Evolutionary conservation across 2,797 vertebrate species (phyloP).

Genomic region (Esox lucius): DNA sequence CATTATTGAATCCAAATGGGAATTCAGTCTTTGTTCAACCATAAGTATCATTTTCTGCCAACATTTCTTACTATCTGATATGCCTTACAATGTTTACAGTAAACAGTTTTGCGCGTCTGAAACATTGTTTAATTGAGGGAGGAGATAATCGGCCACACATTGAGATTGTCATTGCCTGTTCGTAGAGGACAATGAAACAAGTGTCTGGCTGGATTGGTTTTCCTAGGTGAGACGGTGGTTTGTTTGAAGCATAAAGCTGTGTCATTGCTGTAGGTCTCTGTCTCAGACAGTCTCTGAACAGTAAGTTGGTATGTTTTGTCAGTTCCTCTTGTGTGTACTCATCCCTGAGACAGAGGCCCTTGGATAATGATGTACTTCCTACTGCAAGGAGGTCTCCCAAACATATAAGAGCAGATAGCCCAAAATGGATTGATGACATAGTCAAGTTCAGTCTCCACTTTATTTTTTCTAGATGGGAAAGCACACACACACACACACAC

Average conservation of each 20-base stretch:
- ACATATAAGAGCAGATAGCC: not conserved
- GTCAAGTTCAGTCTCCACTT: not conserved
- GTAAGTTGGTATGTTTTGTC: conserved; percentile 5
- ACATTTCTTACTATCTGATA: not conserved
- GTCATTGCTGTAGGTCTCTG: not conserved
- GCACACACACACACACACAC: conserved; percentile 21
- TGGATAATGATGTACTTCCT: conserved; percentile 11
- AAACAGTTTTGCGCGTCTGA: not conserved
- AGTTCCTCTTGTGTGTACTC: not conserved
- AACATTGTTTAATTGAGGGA: not conserved
- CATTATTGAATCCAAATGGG: conserved; percentile 6
- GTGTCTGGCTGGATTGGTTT: not conserved
- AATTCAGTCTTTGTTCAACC: conserved; percentile 13
- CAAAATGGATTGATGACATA: not conserved
- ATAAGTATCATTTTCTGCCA: too few relatives aligned
- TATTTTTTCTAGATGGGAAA: not conserved
- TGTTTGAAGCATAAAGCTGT: not conserved
- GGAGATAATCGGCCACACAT: not conserved
- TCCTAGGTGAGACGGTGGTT: conserved; percentile 12
- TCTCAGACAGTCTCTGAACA: not conserved
- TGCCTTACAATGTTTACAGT: not conserved
- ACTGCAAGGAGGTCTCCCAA: not conserved
- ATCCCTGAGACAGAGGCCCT: not conserved
- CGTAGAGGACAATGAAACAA: not conserved
- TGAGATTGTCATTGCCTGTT: not conserved